phyloP scores from a whole-genome alignment of 1,140 invertebrate species.

The Samia ricini region DNA sequence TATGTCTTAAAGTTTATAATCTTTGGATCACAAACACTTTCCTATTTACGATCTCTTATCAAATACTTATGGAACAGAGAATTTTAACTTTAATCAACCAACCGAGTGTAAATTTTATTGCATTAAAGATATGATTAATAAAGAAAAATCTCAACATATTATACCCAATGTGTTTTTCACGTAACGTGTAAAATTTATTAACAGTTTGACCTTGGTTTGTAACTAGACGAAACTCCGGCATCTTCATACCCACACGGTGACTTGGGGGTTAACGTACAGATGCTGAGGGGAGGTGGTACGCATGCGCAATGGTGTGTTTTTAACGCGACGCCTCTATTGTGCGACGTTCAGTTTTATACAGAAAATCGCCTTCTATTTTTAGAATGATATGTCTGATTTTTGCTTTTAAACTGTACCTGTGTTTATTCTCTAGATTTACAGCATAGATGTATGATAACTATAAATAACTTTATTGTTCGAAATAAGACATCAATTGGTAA shows the following conservation, averaged over 20 bases:
- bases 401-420: too few relatives aligned
- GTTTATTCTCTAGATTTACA: not conserved
- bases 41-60: too few relatives aligned
- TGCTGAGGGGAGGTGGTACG: conserved; percentile 2
- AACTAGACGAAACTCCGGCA: not conserved
- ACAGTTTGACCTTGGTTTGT: conserved; percentile 1
- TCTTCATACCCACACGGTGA: not conserved
- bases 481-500: too few relatives aligned
- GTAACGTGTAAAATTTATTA: not conserved
- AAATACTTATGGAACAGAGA: too few relatives aligned
- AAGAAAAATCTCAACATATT: not conserved
- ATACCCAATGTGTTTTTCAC: not conserved
- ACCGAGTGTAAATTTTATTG: not conserved
- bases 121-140: not conserved
- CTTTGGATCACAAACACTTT: too few relatives aligned
- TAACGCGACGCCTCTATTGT: not conserved
- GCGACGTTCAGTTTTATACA: not conserved
- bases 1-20: too few relatives aligned
- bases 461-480: too few relatives aligned
- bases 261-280: conserved; percentile 9
- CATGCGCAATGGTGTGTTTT: conserved; percentile 7
- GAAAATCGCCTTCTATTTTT: not conserved
- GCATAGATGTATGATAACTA: not conserved
- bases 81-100: too few relatives aligned
- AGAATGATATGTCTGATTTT: not conserved